phyloP scores from a whole-genome alignment of 2,113 vertebrate species.

The Platichthys flesus region DNA sequence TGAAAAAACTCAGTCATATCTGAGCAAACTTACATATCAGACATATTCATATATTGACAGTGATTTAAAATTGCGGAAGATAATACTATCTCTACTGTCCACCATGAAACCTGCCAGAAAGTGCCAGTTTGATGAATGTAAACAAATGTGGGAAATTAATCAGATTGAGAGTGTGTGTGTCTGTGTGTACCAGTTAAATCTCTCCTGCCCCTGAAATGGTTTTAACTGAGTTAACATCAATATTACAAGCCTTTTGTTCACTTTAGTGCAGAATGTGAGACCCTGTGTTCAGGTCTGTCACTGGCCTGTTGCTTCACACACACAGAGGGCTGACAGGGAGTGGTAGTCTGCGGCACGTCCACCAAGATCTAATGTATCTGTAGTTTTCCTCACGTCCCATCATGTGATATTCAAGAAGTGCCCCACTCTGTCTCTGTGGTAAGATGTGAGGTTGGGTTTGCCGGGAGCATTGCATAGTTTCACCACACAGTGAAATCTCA shows the following conservation, averaged over 20 bases:
- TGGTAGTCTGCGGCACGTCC: neutral
- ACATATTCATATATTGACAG: too few relatives aligned
- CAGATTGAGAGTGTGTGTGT: too few relatives aligned
- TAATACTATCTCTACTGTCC: too few relatives aligned
- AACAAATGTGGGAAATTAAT: too few relatives aligned
- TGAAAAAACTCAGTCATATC: too few relatives aligned
- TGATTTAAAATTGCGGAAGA: too few relatives aligned
- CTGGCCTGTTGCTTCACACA: constrained; percentile 23
- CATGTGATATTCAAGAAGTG: constrained; percentile 21
- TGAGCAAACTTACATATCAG: too few relatives aligned
- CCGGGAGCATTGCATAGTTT: neutral
- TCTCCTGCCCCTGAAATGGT: neutral
- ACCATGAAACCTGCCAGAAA: too few relatives aligned
- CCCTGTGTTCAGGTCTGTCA: constrained; percentile 42
- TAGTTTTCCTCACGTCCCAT: constrained; percentile 49
- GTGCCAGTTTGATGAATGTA: too few relatives aligned
- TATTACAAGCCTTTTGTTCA: constrained; percentile 22
- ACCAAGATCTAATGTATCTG: neutral
- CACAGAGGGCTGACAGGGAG: neutral
- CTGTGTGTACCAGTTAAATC: too few relatives aligned
- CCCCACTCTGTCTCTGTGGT: constrained; percentile 10
- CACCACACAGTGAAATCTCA: constrained; percentile 46
- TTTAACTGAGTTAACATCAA: neutral
- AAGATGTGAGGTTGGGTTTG: constrained; percentile 1
- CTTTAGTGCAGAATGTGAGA: constrained; percentile 56